Conservation (phyloP, 2,113 vertebrate genomes). For the Hassar affinis region DNA sequence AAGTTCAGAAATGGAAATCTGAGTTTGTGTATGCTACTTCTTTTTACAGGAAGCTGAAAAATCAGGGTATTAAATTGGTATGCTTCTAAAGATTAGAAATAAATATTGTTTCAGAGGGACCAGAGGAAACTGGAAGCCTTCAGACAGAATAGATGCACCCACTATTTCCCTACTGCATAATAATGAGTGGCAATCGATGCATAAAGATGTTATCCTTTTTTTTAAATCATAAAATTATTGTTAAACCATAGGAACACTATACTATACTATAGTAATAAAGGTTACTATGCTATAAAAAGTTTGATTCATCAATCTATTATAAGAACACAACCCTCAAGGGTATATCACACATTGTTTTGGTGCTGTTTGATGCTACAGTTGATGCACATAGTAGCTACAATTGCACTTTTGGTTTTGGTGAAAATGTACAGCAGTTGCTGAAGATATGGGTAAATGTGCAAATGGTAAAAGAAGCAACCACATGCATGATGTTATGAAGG, state of each 20-base stretch:
- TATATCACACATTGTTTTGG: too few relatives aligned
- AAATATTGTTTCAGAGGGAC: neutral
- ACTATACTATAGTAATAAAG: too few relatives aligned
- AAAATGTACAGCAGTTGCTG: neutral
- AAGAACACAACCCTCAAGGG: too few relatives aligned
- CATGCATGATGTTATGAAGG: neutral
- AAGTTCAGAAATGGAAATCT: neutral
- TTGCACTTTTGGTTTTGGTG: too few relatives aligned
- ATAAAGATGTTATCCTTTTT: too few relatives aligned
- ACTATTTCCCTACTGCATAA: too few relatives aligned
- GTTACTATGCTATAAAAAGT: too few relatives aligned
- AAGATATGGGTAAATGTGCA: neutral
- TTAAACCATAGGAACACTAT: neutral
- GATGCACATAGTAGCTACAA: too few relatives aligned
- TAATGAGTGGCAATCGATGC: too few relatives aligned
- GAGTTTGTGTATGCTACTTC: neutral
- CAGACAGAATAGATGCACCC: neutral
- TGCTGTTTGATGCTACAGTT: too few relatives aligned
- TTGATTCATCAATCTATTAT: too few relatives aligned
- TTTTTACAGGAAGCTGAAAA: neutral
- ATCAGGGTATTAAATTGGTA: neutral
- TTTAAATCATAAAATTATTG: too few relatives aligned
- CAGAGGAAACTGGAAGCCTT: neutral
- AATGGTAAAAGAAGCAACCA: neutral
- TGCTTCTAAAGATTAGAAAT: neutral